phyloP scores from a whole-genome alignment of 2,797 vertebrate species.

The Melanotaenia boesemani region DNA sequence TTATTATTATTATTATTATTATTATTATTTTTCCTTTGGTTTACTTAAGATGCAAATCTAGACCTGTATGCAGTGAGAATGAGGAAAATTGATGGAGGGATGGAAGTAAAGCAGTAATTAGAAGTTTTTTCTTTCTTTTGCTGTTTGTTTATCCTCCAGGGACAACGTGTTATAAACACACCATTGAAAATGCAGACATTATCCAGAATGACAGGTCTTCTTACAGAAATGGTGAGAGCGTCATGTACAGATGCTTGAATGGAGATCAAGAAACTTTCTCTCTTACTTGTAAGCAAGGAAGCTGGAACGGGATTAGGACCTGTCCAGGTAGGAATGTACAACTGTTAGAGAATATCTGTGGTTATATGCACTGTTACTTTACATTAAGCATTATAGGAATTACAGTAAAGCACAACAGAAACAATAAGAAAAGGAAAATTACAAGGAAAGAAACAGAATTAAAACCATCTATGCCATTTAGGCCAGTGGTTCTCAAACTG shows the following conservation, averaged over 20 bases:
- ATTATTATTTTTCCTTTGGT: too few relatives aligned
- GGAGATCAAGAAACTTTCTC: accelerated
- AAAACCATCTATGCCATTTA: too few relatives aligned
- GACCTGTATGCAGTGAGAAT: too few relatives aligned
- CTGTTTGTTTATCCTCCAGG: constrained; percentile 35
- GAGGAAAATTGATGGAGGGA: too few relatives aligned
- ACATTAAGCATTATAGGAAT: too few relatives aligned
- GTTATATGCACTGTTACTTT: too few relatives aligned
- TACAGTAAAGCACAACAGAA: too few relatives aligned
- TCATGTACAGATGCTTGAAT: neutral
- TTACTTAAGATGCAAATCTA: too few relatives aligned
- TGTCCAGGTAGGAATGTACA: constrained; percentile 42
- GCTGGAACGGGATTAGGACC: constrained; percentile 22
- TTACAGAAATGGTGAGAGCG: accelerated
- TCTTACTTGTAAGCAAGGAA: neutral
- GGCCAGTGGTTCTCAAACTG: too few relatives aligned
- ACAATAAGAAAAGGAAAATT: too few relatives aligned
- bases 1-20: too few relatives aligned
- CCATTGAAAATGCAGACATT: neutral
- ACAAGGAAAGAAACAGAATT: too few relatives aligned
- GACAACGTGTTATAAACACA: constrained; percentile 3
- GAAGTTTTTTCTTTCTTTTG: neutral
- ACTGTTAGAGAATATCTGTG: neutral
- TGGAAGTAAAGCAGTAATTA: neutral
- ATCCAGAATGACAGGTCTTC: accelerated